Conservation (phyloP, 2,797 vertebrate species). For the Hoplostethus mediterraneus region DNA sequence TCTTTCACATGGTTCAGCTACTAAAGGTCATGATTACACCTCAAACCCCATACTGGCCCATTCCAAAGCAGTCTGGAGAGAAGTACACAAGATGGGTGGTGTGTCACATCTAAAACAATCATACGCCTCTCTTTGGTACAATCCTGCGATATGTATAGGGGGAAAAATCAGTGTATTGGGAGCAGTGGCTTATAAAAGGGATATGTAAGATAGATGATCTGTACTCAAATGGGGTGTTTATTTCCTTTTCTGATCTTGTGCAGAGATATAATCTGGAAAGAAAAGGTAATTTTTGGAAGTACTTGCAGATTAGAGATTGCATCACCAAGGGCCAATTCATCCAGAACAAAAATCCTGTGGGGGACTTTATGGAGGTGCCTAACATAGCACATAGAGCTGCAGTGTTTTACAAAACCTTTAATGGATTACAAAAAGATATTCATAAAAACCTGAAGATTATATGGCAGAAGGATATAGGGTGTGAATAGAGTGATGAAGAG, state of each 20-base stretch:
- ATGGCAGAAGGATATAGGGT: constrained; percentile 1
- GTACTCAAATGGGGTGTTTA: constrained; percentile 11
- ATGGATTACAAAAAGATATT: neutral
- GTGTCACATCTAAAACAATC: no score
- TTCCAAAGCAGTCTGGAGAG: neutral
- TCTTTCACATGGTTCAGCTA: constrained; percentile 13
- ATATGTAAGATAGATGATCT: neutral
- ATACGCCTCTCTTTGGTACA: no score
- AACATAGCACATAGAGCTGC: no score
- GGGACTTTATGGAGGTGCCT: no score
- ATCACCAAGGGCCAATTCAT: no score
- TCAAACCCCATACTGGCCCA: neutral
- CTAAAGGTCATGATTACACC: no score
- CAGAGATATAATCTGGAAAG: constrained; percentile 14
- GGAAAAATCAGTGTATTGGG: no score
- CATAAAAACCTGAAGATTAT: neutral
- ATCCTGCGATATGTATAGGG: no score
- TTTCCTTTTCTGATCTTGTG: constrained; percentile 16
- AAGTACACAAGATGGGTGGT: no score
- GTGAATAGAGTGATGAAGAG: neutral
- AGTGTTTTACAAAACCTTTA: neutral
- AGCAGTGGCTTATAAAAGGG: no score
- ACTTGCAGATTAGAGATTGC: no score
- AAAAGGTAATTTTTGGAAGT: neutral
- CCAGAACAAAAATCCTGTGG: no score